Base-by-base conservation (phyloP, 1,140 invertebrate species). In the Dendroctonus valens region DNA sequence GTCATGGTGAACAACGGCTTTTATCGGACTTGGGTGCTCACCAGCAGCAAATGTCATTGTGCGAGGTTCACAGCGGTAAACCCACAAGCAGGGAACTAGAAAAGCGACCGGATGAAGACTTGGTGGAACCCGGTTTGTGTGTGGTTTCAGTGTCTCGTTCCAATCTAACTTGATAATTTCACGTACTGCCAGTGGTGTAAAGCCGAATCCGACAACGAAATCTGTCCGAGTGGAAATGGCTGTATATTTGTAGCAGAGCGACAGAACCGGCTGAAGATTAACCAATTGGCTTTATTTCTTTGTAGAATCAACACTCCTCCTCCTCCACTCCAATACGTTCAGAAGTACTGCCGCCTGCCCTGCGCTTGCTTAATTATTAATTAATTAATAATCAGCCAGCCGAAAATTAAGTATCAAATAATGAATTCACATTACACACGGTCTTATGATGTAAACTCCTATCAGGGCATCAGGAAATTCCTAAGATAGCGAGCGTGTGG, bases 181-280 rank as follows among this genome's bases (percentile, higher is more conserved):
- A 26, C 26, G 26, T 26, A 3, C 26, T 26, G 26, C 26, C 26
- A 26, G 26, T 26, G 26, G 26, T 26, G 26, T 26, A 26, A 26
- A 26, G 26, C 26, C 26, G 26, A 26, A 26, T 3, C 3, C 37
- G 55, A 44, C n/a, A 50, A 12, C 51, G n/a, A 60, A 49, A 50
- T 50, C 48, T 39, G 59, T 50, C 48, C 40, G 48, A 60, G 59
- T 60, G 59, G 48, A 60, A 60, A 60, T 50, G 49, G 59, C 51
- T 49, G 59, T 60, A 50, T 60, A 60, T 60, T 60, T 60, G n/a
- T 37, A 50, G 39, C 41, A 60, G 59, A 50, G 9, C n/a, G 0
- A 7, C 39, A 40, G 26, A 55, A 15, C 7, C 26, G 26, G 26
- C 26, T 3, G 26, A 3, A 26, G 26, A 26, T 26, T 26, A 3